These are phyloP conservation scores for Cossypha polioptera DNA, from an alignment of 2,797 vertebrate species.

Conservation along the genomic window DNA sequence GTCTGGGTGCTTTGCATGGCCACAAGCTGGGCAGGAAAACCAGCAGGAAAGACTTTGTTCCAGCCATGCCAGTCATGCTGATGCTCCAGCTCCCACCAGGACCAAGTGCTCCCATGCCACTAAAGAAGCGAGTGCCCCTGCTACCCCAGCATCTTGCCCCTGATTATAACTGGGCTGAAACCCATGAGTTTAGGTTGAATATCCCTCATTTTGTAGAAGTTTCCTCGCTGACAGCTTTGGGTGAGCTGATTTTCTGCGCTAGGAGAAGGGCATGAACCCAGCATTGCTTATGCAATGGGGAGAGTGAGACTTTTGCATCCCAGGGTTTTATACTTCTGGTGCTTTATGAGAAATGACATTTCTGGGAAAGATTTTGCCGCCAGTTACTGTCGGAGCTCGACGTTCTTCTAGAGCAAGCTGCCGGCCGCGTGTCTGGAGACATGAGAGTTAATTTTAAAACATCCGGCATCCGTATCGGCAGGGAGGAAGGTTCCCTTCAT, in stretches of 20 bases:
- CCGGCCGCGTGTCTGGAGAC: rapidly evolving
- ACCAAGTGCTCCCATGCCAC: neutral
- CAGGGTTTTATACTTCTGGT: neutral
- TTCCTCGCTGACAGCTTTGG: neutral
- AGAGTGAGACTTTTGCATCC: neutral
- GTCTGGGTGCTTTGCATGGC: neutral
- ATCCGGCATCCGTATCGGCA: neutral
- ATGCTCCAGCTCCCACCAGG: neutral
- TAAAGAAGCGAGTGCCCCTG: rapidly evolving
- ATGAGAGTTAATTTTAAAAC: slow-evolving; percentile 47
- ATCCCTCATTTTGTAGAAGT: neutral
- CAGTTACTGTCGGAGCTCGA: neutral
- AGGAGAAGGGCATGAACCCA: neutral
- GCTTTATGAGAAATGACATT: neutral
- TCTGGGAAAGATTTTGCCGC: neutral
- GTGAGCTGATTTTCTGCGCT: neutral
- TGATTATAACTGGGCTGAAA: rapidly evolving
- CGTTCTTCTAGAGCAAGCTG: neutral
- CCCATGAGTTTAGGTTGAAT: neutral
- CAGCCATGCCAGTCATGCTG: rapidly evolving
- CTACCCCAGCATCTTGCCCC: neutral
- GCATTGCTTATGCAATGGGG: neutral
- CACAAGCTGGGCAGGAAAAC: neutral
- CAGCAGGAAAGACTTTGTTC: neutral
- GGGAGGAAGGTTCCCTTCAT: slow-evolving; percentile 26